Conservation (phyloP, 2,888 invertebrate species). For the Galeruca laticollis region DNA sequence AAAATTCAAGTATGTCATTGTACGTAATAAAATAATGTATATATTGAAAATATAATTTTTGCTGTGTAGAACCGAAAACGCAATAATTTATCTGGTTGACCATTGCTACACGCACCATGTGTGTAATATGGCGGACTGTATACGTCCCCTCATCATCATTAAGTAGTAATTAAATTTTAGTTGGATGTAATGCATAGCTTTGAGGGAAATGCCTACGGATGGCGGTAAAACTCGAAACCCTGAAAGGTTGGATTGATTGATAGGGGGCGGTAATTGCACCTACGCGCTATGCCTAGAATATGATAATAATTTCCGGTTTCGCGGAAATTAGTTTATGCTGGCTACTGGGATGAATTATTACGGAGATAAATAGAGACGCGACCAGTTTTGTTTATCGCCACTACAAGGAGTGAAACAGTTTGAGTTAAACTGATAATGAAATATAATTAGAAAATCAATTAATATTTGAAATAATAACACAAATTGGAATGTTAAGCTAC, state of each 20-base stretch:
- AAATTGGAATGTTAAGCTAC: too few relatives aligned
- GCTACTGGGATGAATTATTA: slow-evolving; percentile 24
- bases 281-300: slow-evolving; percentile 31
- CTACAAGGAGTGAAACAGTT: not conserved
- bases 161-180: slow-evolving; percentile 52
- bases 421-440: not conserved
- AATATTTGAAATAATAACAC: not conserved
- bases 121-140: slow-evolving; percentile 48
- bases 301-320: slow-evolving; percentile 29
- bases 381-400: not conserved
- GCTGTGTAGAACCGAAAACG: slow-evolving; percentile 13
- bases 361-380: not conserved
- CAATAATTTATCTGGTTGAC: slow-evolving; percentile 45
- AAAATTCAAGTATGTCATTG: too few relatives aligned
- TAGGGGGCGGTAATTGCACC: slow-evolving; percentile 41
- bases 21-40: too few relatives aligned
- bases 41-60: too few relatives aligned
- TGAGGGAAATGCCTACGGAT: slow-evolving; percentile 34
- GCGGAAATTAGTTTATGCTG: slow-evolving; percentile 23
- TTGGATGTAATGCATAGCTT: slow-evolving; percentile 35
- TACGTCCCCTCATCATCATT: slow-evolving; percentile 50
- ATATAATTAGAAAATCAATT: not conserved
- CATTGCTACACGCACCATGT: slow-evolving; percentile 48
- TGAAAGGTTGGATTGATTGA: slow-evolving; percentile 42
- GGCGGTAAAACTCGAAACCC: slow-evolving; percentile 41